phyloP scores from a whole-genome alignment of 2,888 invertebrate genomes.

The Brenthis ino region DNA sequence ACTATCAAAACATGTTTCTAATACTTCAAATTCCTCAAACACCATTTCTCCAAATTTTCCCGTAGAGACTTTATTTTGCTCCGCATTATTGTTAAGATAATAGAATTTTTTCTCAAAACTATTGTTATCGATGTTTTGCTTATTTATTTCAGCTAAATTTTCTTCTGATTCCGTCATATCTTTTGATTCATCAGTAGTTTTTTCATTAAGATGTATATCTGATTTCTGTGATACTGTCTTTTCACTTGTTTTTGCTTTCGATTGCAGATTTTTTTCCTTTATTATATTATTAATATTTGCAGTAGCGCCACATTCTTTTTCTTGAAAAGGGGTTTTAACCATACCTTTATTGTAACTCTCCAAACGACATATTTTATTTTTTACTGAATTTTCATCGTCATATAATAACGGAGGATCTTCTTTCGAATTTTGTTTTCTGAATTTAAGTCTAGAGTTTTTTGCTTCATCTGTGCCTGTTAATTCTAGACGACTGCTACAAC shows the following conservation, averaged over 20 bases:
- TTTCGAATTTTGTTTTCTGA: constrained; percentile 61
- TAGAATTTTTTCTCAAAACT: constrained; percentile 83
- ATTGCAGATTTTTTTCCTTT: constrained; percentile 45
- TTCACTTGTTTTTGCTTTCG: constrained; percentile 42
- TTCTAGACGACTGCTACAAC: constrained; percentile 91
- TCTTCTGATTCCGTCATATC: constrained; percentile 45
- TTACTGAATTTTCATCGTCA: constrained; percentile 77
- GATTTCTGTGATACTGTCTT: constrained; percentile 24
- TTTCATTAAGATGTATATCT: constrained; percentile 16
- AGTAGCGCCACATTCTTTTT: constrained; percentile 51
- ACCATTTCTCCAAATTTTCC: constrained; percentile 91
- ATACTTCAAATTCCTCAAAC: constrained; percentile 90
- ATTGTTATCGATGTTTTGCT: constrained; percentile 58
- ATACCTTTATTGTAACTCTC: constrained; percentile 78
- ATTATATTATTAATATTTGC: constrained; percentile 38
- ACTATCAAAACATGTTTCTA: constrained; percentile 84
- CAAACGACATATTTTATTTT: constrained; percentile 76
- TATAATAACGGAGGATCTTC: constrained; percentile 73
- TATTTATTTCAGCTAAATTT: constrained; percentile 45
- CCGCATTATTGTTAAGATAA: constrained; percentile 82
- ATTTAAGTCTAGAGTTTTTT: constrained; percentile 74
- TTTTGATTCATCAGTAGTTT: constrained; percentile 17
- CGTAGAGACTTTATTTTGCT: constrained; percentile 79
- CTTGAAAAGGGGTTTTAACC: constrained; percentile 71
- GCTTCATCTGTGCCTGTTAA: constrained; percentile 86